phyloP scores from a whole-genome alignment of 2,797 vertebrate species.

The Pseudochromis fuscus region DNA sequence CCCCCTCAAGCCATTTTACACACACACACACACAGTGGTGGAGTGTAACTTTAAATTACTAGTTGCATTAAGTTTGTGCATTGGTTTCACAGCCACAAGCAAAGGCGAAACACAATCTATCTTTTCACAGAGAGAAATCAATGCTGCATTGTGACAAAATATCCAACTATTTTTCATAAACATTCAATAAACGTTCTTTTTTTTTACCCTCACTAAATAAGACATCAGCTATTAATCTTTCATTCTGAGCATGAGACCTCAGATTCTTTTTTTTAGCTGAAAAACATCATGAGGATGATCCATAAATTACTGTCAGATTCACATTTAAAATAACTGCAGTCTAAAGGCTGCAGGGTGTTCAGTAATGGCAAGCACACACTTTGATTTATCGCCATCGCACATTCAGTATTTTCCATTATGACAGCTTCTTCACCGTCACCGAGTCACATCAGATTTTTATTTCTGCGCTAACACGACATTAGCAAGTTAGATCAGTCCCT shows the following conservation, averaged over 20 bases:
- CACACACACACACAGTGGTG: constrained; percentile 1
- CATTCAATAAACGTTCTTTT: background rate
- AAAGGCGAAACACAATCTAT: constrained; percentile 22
- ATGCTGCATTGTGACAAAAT: constrained; percentile 33
- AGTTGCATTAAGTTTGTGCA: constrained; percentile 26
- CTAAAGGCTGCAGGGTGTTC: constrained; percentile 39
- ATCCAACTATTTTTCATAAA: constrained; percentile 43
- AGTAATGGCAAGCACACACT: background rate
- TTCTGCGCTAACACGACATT: constrained; percentile 49
- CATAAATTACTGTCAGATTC: constrained; percentile 46
- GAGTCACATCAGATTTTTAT: constrained; percentile 62
- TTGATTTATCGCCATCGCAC: constrained; percentile 59
- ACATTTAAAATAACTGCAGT: constrained; percentile 41
- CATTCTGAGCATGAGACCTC: background rate
- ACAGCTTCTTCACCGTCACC: constrained; percentile 41
- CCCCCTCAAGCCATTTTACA: constrained; percentile 3
- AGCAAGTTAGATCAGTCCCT: constrained; percentile 59
- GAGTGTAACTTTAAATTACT: constrained; percentile 44
- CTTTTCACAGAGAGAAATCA: constrained; percentile 33
- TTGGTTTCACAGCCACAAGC: constrained; percentile 43
- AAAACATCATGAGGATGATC: constrained; percentile 31
- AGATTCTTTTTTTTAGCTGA: constrained; percentile 6
- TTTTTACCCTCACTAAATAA: background rate
- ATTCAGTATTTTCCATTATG: constrained; percentile 46
- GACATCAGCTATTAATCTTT: background rate